phyloP scores from a whole-genome alignment of 1,140 invertebrate species.

The Agraylea sexmaculata region DNA sequence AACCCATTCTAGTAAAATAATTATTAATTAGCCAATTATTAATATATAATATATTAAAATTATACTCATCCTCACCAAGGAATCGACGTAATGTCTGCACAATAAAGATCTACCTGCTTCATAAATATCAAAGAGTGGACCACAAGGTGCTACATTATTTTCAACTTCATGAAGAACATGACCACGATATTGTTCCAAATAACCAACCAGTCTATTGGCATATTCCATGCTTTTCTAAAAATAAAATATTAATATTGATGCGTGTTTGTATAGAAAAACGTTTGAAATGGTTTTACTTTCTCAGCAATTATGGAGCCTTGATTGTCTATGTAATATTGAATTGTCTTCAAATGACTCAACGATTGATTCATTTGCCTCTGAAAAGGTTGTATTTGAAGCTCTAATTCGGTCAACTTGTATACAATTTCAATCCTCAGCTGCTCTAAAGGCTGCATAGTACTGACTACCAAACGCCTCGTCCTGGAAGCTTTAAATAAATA shows the following conservation, averaged over 20 bases:
- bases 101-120: constrained; percentile 49
- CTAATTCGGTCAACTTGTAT: constrained; percentile 60
- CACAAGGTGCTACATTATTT: constrained; percentile 53
- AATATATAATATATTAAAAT: constrained; percentile 9
- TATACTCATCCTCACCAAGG: constrained; percentile 39
- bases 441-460: constrained; percentile 54
- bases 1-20: constrained; percentile 41
- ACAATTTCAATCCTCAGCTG: constrained; percentile 55
- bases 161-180: constrained; percentile 50
- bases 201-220: constrained; percentile 46
- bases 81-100: constrained; percentile 60
- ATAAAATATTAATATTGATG: constrained; percentile 17
- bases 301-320: constrained; percentile 58
- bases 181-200: constrained; percentile 51
- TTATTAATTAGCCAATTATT: not conserved
- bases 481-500: constrained; percentile 37
- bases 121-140: constrained; percentile 58
- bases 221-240: constrained; percentile 49
- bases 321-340: constrained; percentile 62
- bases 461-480: constrained; percentile 48
- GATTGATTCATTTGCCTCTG: constrained; percentile 58
- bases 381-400: constrained; percentile 56
- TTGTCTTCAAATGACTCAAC: constrained; percentile 56
- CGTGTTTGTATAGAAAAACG: constrained; percentile 10
- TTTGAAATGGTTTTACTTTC: constrained; percentile 33